Percentiles rank a stretch among this genome's conserved stretches.
phyloP scores from a whole-genome alignment of 2,113 vertebrate species.

The Puntigrus tetrazona region DNA sequence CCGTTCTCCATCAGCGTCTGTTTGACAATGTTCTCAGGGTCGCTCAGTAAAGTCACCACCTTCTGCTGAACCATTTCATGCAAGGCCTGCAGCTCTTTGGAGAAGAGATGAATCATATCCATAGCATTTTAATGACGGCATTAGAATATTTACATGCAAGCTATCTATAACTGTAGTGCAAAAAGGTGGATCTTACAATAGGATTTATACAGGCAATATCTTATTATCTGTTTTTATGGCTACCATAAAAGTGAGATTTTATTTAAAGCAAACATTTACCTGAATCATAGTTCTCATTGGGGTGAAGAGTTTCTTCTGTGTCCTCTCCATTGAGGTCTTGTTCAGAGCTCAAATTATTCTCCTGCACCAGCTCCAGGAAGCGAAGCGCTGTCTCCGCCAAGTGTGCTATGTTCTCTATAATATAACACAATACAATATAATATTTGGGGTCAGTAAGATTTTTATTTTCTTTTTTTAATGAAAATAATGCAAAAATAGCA shows the following conservation, averaged over 20 bases:
- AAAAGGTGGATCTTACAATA: neutral
- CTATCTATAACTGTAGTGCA: neutral
- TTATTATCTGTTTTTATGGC: neutral
- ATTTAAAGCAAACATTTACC: slow-evolving; percentile 68
- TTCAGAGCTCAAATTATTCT: slow-evolving; percentile 92
- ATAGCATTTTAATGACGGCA: neutral
- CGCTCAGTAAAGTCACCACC: slow-evolving; percentile 95
- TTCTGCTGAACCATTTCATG: slow-evolving; percentile 99
- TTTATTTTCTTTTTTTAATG: neutral
- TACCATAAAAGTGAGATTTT: neutral
- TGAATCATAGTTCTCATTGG: slow-evolving; percentile 95
- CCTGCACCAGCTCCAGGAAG: slow-evolving; percentile 94
- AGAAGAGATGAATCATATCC: neutral
- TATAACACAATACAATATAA: neutral
- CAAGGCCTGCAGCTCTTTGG: slow-evolving; percentile 91
- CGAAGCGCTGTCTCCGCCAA: slow-evolving; percentile 95
- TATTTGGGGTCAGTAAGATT: neutral
- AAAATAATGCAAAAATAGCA: neutral
- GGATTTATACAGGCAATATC: neutral
- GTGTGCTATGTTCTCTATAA: slow-evolving; percentile 93
- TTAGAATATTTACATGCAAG: neutral
- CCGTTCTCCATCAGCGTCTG: slow-evolving; percentile 98
- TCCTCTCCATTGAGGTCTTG: slow-evolving; percentile 90
- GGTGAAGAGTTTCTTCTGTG: slow-evolving; percentile 84
- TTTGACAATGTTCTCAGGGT: slow-evolving; percentile 97